Conservation (phyloP, 64 coral and sea anemone genomes). For the Orbicella faveolata region DNA sequence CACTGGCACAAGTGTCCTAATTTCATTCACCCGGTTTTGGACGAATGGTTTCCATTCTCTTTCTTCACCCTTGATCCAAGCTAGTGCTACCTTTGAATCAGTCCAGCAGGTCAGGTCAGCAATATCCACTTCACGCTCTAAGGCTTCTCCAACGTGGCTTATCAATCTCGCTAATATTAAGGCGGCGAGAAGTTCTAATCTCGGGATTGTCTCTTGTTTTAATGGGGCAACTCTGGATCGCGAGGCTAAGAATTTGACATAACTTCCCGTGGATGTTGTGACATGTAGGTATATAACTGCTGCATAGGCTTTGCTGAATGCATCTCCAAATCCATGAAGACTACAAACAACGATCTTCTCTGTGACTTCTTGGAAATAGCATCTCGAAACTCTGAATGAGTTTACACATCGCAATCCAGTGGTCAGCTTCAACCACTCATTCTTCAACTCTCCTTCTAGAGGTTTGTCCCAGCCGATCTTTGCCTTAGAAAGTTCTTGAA, state of each 20-base stretch:
- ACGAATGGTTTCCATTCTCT: conserved; percentile 28
- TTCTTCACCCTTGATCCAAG: conserved; percentile 29
- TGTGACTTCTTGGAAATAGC: conserved; percentile 1
- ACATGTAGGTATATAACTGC: conserved; percentile 28
- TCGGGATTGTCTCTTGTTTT: background rate
- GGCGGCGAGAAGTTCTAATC: conserved; percentile 25
- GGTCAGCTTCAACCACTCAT: no score
- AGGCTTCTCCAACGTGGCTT: background rate
- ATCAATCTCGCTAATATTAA: background rate
- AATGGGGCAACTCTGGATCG: background rate
- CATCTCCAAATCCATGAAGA: conserved; percentile 27
- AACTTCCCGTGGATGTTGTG: conserved; percentile 9
- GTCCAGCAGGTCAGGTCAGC: background rate
- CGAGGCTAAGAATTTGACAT: conserved; percentile 3
- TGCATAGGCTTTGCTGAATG: conserved; percentile 28
- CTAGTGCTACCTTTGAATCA: background rate
- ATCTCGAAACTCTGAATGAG: no score
- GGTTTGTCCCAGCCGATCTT: no score
- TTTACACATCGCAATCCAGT: no score
- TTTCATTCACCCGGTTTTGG: conserved; percentile 13
- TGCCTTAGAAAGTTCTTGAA: no score
- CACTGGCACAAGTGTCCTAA: background rate
- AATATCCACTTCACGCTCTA: background rate
- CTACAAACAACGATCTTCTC: no score
- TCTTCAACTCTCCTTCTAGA: no score